phyloP scores from a whole-genome alignment of 2,113 vertebrate genomes.

The Nerophis ophidion region DNA sequence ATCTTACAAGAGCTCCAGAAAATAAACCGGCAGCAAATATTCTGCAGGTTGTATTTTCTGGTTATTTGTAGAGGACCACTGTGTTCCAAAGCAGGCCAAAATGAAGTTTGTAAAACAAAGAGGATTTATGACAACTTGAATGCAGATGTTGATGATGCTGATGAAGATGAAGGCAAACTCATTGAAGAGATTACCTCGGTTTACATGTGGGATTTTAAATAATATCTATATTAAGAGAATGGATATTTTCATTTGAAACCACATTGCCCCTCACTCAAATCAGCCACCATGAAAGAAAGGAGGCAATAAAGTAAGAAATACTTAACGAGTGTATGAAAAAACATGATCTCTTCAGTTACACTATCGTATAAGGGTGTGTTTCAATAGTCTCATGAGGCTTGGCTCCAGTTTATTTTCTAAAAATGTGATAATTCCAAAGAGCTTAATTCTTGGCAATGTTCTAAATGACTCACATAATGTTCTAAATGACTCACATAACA shows the following conservation, averaged over 20 bases:
- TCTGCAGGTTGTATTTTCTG: constrained; percentile 31
- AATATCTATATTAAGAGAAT: too few relatives aligned
- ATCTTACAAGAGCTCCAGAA: constrained; percentile 21
- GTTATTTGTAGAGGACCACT: constrained; percentile 35
- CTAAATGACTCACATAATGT: too few relatives aligned
- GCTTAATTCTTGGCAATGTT: constrained; percentile 3
- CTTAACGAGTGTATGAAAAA: too few relatives aligned
- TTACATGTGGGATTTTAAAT: neutral
- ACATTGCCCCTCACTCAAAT: constrained; percentile 8
- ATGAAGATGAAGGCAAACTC: constrained; percentile 46
- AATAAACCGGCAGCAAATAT: constrained; percentile 28
- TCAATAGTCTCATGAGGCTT: constrained; percentile 47
- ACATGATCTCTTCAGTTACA: too few relatives aligned
- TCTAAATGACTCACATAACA: neutral
- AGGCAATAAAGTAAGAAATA: neutral
- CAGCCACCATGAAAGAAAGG: constrained; percentile 19
- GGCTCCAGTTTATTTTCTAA: constrained; percentile 8
- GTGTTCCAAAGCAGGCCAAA: constrained; percentile 55
- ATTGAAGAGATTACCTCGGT: constrained; percentile 13
- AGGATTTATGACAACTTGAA: constrained; percentile 30
- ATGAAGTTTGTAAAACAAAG: constrained; percentile 49
- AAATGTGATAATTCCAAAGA: constrained; percentile 2
- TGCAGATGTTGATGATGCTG: neutral
- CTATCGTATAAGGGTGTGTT: constrained; percentile 48
- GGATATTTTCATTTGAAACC: neutral